Evolutionary conservation across 2,113 vertebrate species (phyloP), one percentile per base, ranked within the genome.

Genomic region (Solenodon paradoxus): DNA sequence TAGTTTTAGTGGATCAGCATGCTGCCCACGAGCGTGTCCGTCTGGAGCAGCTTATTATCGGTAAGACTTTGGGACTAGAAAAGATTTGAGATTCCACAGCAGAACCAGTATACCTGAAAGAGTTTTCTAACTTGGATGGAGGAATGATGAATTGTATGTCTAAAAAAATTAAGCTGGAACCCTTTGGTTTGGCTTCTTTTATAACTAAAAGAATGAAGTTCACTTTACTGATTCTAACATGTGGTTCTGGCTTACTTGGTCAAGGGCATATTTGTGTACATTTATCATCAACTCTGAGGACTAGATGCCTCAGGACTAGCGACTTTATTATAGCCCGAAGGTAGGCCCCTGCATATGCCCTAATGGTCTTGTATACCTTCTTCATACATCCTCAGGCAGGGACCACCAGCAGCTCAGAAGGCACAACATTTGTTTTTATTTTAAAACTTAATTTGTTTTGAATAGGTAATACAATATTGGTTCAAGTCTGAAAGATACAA

Each of bases 1-100:
- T 99, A 55, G 99, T 99, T 84, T 97, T 99, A 94, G 99, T 99
- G 92, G 99, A 99, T 97, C 99, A 99, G 93, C 99, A 99, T 5
- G 99, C 99, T 81, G 99, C 99, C 78, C 99, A 99, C 7, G 99
- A 99, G 97, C 98, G 99, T 49, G 97, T 99, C 79, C 99, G 99
- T 35, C 97, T 99, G 91, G 99, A 99, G 98, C 99, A 99, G 95
- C 98, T 99, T 42, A 98, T 99, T 35, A 97, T 97, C 97, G 99
- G 99, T 99, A 98, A 96, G 96, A 9, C 93, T 68, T 7, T 92
- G 40, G 17, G 10, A 42, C n/a, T 80, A 59, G 78, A 30, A 66
- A 55, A 95, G 38, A 71, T 9, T 24, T 19, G 68, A 71, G 20
- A 53, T 32, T 53, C n/a, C n/a, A 42, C 64, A 49, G 78, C 53